A percentile compares a stretch with the other conserved stretches of the same genome.
phyloP scores from a whole-genome alignment of 1,140 invertebrate species.

The Aricia agestis region DNA sequence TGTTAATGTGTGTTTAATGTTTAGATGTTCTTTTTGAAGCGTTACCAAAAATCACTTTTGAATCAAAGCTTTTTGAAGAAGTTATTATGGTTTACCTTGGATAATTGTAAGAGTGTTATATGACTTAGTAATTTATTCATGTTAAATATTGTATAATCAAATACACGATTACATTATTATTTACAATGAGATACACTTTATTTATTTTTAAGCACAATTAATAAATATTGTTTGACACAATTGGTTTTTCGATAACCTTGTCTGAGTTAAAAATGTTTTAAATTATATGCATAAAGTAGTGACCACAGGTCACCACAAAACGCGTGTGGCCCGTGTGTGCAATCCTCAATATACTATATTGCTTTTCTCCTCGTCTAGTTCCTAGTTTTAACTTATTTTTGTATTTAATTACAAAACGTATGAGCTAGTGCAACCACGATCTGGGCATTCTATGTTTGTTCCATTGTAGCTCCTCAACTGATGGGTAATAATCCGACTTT shows the following conservation, averaged over 20 bases:
- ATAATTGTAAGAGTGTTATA: not conserved
- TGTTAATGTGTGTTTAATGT: not conserved
- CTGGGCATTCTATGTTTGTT: too few relatives aligned
- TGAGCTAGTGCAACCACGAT: too few relatives aligned
- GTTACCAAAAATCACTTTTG: conserved; percentile 12
- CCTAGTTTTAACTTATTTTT: too few relatives aligned
- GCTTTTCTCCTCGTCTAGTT: too few relatives aligned
- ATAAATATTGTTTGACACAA: conserved; percentile 11
- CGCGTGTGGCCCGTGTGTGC: too few relatives aligned
- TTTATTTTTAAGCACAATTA: not conserved
- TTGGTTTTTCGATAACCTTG: not conserved
- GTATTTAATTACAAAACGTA: too few relatives aligned
- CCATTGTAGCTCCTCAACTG: too few relatives aligned
- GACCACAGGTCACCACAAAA: too few relatives aligned
- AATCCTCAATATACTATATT: too few relatives aligned
- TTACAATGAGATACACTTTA: not conserved
- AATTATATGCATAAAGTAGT: too few relatives aligned
- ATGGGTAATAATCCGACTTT: not conserved
- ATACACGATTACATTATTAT: not conserved
- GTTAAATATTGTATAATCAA: not conserved
- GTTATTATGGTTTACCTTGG: not conserved
- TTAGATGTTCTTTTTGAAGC: not conserved
- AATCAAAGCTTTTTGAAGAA: not conserved
- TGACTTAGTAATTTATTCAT: not conserved
- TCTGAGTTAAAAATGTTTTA: not conserved